phyloP scores from a whole-genome alignment of 2,888 invertebrate genomes.

The Autographa pulchrina region DNA sequence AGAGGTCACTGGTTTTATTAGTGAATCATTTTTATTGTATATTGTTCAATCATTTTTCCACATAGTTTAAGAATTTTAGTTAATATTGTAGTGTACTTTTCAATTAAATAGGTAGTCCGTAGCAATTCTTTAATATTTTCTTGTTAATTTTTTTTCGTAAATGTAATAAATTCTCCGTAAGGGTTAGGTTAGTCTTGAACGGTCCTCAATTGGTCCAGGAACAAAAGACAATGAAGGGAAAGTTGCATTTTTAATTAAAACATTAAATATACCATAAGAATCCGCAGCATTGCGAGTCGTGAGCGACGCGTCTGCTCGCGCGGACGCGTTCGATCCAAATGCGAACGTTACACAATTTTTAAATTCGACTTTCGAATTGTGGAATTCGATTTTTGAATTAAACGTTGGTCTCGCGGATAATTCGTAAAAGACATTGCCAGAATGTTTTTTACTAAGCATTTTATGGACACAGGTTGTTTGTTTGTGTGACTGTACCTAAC shows the following conservation, averaged over 20 bases:
- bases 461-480: conserved; percentile 79
- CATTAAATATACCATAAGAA: conserved; percentile 67
- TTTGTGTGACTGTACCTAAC: conserved; percentile 79
- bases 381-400: conserved; percentile 66
- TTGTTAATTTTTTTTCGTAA: conserved; percentile 88
- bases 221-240: conserved; percentile 88
- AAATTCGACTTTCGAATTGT: conserved; percentile 62
- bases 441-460: conserved; percentile 78
- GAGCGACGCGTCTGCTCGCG: conserved; percentile 52
- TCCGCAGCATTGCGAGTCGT: conserved; percentile 59
- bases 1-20: conserved; percentile 83
- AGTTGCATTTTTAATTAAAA: conserved; percentile 82
- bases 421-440: conserved; percentile 82
- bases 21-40: conserved; percentile 89
- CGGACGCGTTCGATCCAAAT: conserved; percentile 42
- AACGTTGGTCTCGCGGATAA: conserved; percentile 63
- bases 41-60: conserved; percentile 89
- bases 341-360: conserved; percentile 55
- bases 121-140: conserved; percentile 86
- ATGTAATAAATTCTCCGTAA: conserved; percentile 83
- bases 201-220: conserved; percentile 82
- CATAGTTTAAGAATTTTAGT: conserved; percentile 87
- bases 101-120: conserved; percentile 86
- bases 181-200: conserved; percentile 83
- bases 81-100: conserved; percentile 86